These are phyloP conservation scores for Agriopis aurantiaria DNA, from an alignment of 2,888 invertebrate genomes.

Conservation along the genomic window DNA sequence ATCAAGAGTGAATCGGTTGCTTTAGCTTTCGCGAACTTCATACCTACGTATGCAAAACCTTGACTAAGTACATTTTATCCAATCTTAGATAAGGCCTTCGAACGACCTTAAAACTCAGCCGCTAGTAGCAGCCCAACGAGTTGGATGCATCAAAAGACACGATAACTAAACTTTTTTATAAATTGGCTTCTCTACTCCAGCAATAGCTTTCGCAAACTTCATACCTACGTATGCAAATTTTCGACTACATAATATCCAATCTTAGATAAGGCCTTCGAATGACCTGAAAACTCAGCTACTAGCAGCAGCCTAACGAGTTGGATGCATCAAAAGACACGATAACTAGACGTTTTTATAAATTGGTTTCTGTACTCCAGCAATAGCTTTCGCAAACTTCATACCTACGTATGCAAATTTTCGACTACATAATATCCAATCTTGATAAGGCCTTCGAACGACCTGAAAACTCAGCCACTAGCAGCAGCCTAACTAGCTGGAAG, in stretches of 20 bases:
- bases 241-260: constrained; percentile 11
- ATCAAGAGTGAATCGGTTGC: no score
- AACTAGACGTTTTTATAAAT: neutral
- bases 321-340: no score
- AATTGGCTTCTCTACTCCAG: neutral
- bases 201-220: neutral
- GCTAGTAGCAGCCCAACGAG: no score
- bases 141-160: no score
- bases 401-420: constrained; percentile 15
- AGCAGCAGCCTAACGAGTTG: no score
- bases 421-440: constrained; percentile 12
- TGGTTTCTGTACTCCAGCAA: neutral
- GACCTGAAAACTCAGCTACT: no score
- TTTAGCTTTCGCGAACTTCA: neutral
- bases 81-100: neutral
- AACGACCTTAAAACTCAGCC: neutral
- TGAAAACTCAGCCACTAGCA: no score
- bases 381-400: neutral
- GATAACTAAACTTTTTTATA: neutral
- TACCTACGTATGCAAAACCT: constrained; percentile 11
- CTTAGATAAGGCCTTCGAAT: neutral
- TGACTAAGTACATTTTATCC: constrained; percentile 9
- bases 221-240: constrained; percentile 13
- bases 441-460: neutral
- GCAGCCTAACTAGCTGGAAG: no score